A percentile compares a stretch with the other conserved stretches of the same genome.
Conservation (phyloP, 2,888 invertebrate genomes). For the Aphodius granarius region DNA sequence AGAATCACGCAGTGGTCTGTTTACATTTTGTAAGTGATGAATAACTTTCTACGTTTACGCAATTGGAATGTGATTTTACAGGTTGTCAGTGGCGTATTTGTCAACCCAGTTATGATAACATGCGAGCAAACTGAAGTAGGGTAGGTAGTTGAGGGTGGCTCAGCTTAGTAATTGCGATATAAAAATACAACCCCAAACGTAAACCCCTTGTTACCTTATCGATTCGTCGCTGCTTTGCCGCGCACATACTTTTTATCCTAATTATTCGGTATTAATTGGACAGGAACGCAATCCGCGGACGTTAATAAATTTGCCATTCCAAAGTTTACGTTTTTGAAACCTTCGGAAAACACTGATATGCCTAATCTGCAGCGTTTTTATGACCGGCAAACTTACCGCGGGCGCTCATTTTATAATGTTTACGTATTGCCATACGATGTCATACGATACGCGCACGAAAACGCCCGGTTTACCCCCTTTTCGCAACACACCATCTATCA, state of each 20-base stretch:
- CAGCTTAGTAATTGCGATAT: neutral
- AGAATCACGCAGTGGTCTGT: neutral
- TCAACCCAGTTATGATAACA: neutral
- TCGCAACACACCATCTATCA: neutral
- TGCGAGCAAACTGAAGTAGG: neutral
- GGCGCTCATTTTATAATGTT: neutral
- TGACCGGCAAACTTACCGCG: neutral
- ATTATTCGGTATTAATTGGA: neutral
- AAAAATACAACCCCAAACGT: neutral
- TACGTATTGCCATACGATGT: neutral
- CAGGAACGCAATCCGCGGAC: neutral
- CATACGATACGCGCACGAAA: neutral
- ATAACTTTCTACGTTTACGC: neutral
- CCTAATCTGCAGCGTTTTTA: neutral
- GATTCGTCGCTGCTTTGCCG: neutral
- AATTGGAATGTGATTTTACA: neutral
- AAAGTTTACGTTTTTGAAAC: neutral
- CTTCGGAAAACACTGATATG: neutral
- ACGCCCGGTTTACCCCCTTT: neutral
- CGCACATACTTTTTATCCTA: neutral
- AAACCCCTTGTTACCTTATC: neutral
- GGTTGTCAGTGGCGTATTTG: neutral
- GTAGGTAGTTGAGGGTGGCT: neutral
- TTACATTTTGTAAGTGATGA: neutral
- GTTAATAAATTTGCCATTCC: neutral